Conservation (phyloP, 2,888 invertebrate species). For the Dexiosoma caninum region DNA sequence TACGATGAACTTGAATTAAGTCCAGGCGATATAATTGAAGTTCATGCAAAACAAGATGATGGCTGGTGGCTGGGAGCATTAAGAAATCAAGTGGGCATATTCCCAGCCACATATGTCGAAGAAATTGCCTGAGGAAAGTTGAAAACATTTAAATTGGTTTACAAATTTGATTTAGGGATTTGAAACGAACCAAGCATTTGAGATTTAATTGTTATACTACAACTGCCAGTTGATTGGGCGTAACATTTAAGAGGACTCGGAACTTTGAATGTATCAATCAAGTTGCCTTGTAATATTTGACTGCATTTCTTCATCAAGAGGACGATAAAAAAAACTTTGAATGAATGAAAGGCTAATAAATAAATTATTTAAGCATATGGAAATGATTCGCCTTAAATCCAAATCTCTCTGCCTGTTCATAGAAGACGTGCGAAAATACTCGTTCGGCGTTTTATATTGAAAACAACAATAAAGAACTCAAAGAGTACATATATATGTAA, state of each 20-base stretch:
- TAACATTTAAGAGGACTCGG: not conserved
- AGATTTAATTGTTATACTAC: constrained; percentile 11
- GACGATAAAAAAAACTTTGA: not conserved
- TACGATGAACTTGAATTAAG: constrained; percentile 89
- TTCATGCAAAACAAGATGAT: constrained; percentile 93
- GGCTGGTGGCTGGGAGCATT: constrained; percentile 97
- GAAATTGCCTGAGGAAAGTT: constrained; percentile 80
- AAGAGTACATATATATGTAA: too few relatives aligned
- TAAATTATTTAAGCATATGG: constrained; percentile 25
- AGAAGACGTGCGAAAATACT: too few relatives aligned
- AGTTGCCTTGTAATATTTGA: not conserved
- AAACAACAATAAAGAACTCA: too few relatives aligned
- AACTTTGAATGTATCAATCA: too few relatives aligned
- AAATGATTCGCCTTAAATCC: constrained; percentile 24
- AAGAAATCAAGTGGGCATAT: constrained; percentile 88
- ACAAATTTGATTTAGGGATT: constrained; percentile 39
- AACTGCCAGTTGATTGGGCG: constrained; percentile 35
- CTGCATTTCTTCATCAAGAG: not conserved
- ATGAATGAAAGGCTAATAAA: not conserved
- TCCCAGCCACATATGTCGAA: constrained; percentile 96
- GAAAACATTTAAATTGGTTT: constrained; percentile 30
- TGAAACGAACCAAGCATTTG: not conserved
- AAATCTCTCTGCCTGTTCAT: too few relatives aligned
- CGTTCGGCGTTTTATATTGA: too few relatives aligned
- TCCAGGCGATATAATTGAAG: constrained; percentile 90